Base-by-base conservation (phyloP, 2,797 vertebrate genomes). In the Balearica regulorum region DNA sequence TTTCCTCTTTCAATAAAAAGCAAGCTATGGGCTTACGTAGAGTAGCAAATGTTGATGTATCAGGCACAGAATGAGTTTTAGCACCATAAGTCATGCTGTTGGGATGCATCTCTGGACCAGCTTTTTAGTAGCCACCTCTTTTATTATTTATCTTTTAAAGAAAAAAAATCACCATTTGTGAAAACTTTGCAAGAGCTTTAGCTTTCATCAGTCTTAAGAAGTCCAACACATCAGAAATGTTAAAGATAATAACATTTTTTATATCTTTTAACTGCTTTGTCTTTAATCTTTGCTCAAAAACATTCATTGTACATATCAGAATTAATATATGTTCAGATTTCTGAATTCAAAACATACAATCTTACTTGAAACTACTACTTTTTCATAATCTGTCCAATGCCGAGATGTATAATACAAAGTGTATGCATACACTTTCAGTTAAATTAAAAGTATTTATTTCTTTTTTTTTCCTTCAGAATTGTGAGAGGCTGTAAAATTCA, bases 131-230 rank as follows among this genome's bases (percentile, higher is more conserved):
- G 64, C 35, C 35, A 41, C 12, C 9, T 78, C 86, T 80, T 90
- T 35, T 31, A 44, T 61, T 75, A 62, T 71, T 57, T 70, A 57
- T 57, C 54, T 75, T 94, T 41, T 24, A 44, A 57, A 68, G 26
- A 75, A 43, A n/a, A 0, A 76, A 43, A n/a, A 0, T 31, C 0
- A 2, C 31, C 4, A 5, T 71, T 86, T 75, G 14, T 83, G 41
- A 83, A 51, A 94, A 64, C 5, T 71, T 73, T 14, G 29, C 26
- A 58, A 46, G 25, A 58, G 9, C 9, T 91, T 87, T 44, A 53
- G 18, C 46, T 88, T 68, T 53, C 41, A 46, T 57, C 44, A 44
- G 39, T 48, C 4, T 5, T 46, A 26, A 80, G 17, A 72, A 39
- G 16, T 21, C 46, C 49, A 86, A 25, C 4, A 7, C 3, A 29